Evolutionary conservation across 2,888 invertebrate genomes (phyloP), one percentile per base, ranked within the genome.

Genomic region (Heliconius erato): DNA sequence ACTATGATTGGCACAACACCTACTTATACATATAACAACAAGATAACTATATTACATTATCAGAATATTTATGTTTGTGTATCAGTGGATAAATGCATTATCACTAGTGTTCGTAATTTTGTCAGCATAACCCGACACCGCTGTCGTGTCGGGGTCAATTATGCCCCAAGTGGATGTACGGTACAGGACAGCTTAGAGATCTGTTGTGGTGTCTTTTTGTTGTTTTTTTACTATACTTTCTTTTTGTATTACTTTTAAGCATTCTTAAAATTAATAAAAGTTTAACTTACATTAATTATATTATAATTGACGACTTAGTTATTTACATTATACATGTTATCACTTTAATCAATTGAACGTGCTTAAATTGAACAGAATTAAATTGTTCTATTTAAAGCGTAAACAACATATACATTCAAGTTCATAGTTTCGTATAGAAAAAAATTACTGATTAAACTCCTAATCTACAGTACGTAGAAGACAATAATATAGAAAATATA

Each of bases 121-220:
- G 81, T 63, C 69, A 80, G 65, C 89, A 86, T 90, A 88, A 84
- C 80, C 78, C 82, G 80, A 84, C 76, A 76, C 80, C 80, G 80
- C 79, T 87, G 84, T 86, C 86, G 83, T 83, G 85, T 65, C 35
- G 63, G 88, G 90, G 88, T 89, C 90, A 89, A 89, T 89, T 89
- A 89, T 85, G 78, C 82, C 83, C 86, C 84, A 86, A 86, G 83
- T 86, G 83, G 86, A 85, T 84, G 83, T 85, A 77, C 74, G 83
- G 85, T 84, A 63, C 32, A 79, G n/a, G 44, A 79, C 67, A 26
- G 74, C 72, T 83, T 80, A 79, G 78, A 77, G 71, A 28, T 81
- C 74, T 79, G 40, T 49, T 28, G 4, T 9, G 1, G 12, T 28
- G 23, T 11, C 26, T n/a, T 40, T 71, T 40, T 0, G 44, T 49